Evolutionary conservation across 2,888 invertebrate species (phyloP).

Genomic region (Apamea anceps): DNA sequence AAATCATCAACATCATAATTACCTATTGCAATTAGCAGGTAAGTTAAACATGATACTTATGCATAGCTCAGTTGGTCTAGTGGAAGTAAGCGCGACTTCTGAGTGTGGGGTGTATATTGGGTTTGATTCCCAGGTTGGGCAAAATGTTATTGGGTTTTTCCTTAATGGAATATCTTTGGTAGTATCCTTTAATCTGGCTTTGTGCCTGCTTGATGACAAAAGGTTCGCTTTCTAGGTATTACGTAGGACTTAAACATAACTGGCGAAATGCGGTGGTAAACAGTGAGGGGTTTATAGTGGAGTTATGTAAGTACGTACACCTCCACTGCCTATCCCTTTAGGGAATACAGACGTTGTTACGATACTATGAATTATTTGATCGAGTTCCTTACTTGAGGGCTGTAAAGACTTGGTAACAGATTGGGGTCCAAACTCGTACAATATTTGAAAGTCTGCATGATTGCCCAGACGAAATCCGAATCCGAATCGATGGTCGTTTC

Average conservation of each 20-base stretch:
- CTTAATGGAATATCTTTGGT: neutral
- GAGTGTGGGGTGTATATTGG: neutral
- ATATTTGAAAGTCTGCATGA: slow-evolving; percentile 94
- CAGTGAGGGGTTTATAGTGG: neutral
- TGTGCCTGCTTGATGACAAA: neutral
- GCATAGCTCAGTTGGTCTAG: neutral
- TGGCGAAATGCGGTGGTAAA: neutral
- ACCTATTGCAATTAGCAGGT: neutral
- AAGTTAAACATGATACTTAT: neutral
- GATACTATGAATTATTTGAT: slow-evolving; percentile 27
- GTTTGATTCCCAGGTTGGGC: neutral
- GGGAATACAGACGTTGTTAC: neutral
- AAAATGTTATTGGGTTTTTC: neutral
- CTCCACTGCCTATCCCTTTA: neutral
- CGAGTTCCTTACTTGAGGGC: slow-evolving; percentile 83
- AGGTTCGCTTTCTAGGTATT: too few relatives aligned
- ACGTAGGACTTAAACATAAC: too few relatives aligned
- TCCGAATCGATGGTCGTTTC: slow-evolving; percentile 94
- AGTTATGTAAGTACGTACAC: neutral
- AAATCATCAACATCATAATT: neutral
- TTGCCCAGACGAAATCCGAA: slow-evolving; percentile 94
- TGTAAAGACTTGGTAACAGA: slow-evolving; percentile 91
- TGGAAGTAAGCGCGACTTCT: neutral
- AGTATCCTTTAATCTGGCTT: neutral
- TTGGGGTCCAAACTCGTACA: slow-evolving; percentile 94